Conservation (phyloP, 1,140 invertebrate genomes). For the Amyelois transitella region DNA sequence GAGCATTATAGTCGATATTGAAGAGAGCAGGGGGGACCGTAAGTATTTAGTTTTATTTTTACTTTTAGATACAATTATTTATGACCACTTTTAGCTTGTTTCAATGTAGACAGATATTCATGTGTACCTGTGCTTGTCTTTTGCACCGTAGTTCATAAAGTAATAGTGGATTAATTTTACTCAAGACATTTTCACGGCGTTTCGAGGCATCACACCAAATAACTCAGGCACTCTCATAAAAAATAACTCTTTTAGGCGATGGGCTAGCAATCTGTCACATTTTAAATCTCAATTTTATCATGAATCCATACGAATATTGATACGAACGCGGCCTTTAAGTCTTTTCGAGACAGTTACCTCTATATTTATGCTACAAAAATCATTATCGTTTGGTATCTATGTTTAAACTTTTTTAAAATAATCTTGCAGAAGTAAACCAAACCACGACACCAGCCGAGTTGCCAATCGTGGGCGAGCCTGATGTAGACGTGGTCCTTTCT, state of each 20-base stretch:
- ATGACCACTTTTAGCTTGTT: neutral
- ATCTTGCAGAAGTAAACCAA: slow-evolving; percentile 85
- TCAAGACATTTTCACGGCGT: too few relatives aligned
- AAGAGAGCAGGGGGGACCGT: slow-evolving; percentile 90
- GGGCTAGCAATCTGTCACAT: too few relatives aligned
- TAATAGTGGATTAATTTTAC: too few relatives aligned
- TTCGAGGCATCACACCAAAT: too few relatives aligned
- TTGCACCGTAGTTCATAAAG: neutral
- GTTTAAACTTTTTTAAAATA: neutral
- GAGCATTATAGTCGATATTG: slow-evolving; percentile 92
- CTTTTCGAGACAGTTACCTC: too few relatives aligned
- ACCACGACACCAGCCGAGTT: slow-evolving; percentile 84
- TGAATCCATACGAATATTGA: too few relatives aligned
- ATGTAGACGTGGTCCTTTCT: slow-evolving; percentile 85
- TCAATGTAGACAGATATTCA: neutral
- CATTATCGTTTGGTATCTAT: too few relatives aligned
- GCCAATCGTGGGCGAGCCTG: slow-evolving; percentile 87
- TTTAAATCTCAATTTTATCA: too few relatives aligned
- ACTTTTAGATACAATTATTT: neutral
- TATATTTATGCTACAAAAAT: too few relatives aligned
- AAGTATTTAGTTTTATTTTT: slow-evolving; percentile 69
- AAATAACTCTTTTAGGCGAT: too few relatives aligned
- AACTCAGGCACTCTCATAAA: too few relatives aligned
- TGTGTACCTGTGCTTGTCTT: neutral
- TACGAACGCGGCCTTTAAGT: too few relatives aligned